Conservation (phyloP, 2,113 vertebrate species). For the Numenius arquata region DNA sequence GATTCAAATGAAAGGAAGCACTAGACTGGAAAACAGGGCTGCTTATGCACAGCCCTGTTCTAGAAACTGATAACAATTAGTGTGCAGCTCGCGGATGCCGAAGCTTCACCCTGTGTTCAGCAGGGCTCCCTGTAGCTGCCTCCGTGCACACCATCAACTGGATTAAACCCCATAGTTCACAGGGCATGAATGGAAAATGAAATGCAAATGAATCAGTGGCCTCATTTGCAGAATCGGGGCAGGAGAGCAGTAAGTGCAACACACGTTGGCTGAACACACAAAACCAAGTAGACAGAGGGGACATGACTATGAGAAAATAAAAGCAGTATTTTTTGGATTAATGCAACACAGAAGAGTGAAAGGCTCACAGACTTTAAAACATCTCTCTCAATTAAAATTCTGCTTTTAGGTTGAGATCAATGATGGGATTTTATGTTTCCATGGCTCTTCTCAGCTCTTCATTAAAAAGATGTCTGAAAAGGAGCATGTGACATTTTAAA, state of each 20-base stretch:
- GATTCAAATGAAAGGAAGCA: not conserved
- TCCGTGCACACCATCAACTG: not conserved
- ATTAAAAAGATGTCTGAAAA: not conserved
- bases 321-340: not conserved
- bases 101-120: not conserved
- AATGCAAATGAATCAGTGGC: not conserved
- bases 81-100: fast-evolving
- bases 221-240: not conserved
- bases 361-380: not conserved
- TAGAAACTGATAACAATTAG: not conserved
- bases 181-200: not conserved
- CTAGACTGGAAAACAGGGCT: not conserved
- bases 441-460: not conserved
- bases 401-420: not conserved
- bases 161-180: not conserved
- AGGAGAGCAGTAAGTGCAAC: not conserved
- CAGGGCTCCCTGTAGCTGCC: not conserved
- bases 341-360: not conserved
- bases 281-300: not conserved
- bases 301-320: not conserved
- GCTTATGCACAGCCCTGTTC: fast-evolving
- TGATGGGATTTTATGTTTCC: not conserved
- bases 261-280: not conserved
- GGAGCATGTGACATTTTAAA: not conserved
- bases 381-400: not conserved